Evolutionary conservation across 2,797 vertebrate species (phyloP).

Genomic region (Myotis findleyi): DNA sequence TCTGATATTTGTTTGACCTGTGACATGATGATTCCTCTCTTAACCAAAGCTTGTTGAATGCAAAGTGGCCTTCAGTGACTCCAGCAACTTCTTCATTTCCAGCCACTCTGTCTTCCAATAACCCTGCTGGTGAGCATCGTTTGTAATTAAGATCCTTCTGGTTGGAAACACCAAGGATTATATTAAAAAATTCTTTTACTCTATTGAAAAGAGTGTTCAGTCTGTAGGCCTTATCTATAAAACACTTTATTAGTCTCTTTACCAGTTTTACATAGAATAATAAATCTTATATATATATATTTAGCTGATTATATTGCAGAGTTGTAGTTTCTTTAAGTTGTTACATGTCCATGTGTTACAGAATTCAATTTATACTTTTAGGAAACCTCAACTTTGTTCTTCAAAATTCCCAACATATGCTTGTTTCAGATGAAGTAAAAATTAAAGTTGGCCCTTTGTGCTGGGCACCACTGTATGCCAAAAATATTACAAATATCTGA

Average conservation of each 20-base stretch:
- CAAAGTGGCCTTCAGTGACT: neutral
- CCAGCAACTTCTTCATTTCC: neutral
- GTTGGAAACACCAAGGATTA: neutral
- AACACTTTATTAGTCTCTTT: slow-evolving; percentile 8
- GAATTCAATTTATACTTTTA: neutral
- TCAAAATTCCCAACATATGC: neutral
- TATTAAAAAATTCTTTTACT: neutral
- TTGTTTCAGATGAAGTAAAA: neutral
- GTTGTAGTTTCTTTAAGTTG: neutral
- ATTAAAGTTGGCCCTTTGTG: neutral
- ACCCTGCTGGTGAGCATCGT: neutral
- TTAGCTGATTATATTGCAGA: neutral
- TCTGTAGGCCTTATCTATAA: neutral
- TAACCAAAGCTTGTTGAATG: neutral
- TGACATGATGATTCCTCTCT: neutral
- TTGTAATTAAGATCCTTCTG: slow-evolving; percentile 20
- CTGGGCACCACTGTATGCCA: neutral
- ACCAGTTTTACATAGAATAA: neutral
- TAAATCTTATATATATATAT: neutral
- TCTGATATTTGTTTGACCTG: neutral
- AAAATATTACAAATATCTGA: neutral
- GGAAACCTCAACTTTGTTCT: neutral
- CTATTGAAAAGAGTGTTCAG: neutral
- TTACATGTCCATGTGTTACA: neutral
- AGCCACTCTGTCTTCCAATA: neutral